These are phyloP conservation scores for Drosophila sechellia DNA, from an alignment of 1,140 invertebrate species.

Conservation along the genomic window DNA sequence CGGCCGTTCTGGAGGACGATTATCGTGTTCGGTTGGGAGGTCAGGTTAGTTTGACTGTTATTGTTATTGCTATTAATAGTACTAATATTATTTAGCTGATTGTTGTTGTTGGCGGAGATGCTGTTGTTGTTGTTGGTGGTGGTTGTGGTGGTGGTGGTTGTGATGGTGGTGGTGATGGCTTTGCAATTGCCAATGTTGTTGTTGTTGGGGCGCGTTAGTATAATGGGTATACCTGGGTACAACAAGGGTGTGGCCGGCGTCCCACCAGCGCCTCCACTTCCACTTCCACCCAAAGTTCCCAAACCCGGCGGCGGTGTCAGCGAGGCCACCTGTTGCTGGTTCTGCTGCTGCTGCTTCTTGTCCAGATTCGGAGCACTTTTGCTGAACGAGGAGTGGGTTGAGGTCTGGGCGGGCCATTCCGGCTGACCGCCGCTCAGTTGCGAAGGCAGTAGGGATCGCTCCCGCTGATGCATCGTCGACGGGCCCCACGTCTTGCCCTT, in stretches of 20 bases:
- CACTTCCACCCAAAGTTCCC: conserved; percentile 19
- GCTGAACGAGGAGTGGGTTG: conserved; percentile 85
- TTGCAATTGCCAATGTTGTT: conserved; percentile 36
- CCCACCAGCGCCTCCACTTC: conserved; percentile 46
- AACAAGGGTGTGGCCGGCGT: conserved; percentile 7
- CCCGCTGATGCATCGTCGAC: conserved; percentile 94
- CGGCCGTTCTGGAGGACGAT: conserved; percentile 20
- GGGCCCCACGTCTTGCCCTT: conserved; percentile 99
- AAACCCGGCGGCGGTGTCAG: conserved; percentile 41
- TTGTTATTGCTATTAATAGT: conserved; percentile 39
- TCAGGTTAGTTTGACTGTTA: conserved; percentile 55
- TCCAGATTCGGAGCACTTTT: conserved; percentile 92
- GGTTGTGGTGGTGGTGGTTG: conserved; percentile 4
- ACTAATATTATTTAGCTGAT: conserved; percentile 30
- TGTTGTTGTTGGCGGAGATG: conserved; percentile 38
- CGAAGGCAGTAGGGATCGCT: conserved; percentile 90
- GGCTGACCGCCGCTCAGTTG: conserved; percentile 81
- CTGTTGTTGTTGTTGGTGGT: conserved; percentile 25
- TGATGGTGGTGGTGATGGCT: conserved; percentile 29
- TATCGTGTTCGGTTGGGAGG: conserved; percentile 35
- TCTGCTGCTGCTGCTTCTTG: conserved; percentile 85
- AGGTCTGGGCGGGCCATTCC: conserved; percentile 79
- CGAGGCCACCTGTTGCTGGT: conserved; percentile 36
- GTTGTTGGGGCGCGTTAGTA: conserved; percentile 59
- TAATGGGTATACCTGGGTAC: conserved; percentile 69